These are phyloP conservation scores for Argyrosomus regius DNA, from an alignment of 2,797 vertebrate genomes.

Conservation along the genomic window DNA sequence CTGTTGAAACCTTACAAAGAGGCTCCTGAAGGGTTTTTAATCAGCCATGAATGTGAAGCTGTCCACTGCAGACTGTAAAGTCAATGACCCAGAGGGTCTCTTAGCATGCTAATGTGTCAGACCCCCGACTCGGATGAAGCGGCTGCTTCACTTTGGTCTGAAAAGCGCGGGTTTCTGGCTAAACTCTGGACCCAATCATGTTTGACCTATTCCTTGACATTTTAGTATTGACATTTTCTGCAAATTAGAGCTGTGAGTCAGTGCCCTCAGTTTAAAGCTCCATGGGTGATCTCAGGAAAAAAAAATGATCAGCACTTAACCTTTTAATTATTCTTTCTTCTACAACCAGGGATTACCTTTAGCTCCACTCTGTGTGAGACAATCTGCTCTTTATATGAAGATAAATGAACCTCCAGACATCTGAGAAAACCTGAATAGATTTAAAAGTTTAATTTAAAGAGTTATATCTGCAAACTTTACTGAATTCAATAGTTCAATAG, in stretches of 20 bases:
- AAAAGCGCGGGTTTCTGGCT: slow-evolving; percentile 57
- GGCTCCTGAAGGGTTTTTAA: slow-evolving; percentile 40
- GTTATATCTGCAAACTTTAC: background rate
- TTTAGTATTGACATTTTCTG: slow-evolving; percentile 85
- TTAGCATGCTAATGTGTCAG: slow-evolving; percentile 70
- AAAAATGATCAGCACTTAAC: slow-evolving; percentile 83
- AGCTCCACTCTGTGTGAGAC: slow-evolving; percentile 62
- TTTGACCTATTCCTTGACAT: slow-evolving; percentile 87
- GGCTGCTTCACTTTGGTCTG: slow-evolving; percentile 63
- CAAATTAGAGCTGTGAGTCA: slow-evolving; percentile 83
- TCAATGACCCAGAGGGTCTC: slow-evolving; percentile 54
- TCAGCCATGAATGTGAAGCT: slow-evolving; percentile 39
- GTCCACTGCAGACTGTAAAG: slow-evolving; percentile 43
- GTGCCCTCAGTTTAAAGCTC: slow-evolving; percentile 76
- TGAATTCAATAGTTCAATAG: background rate
- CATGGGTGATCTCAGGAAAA: slow-evolving; percentile 67
- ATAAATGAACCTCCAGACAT: slow-evolving; percentile 63
- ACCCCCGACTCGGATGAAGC: slow-evolving; percentile 44
- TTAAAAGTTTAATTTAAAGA: slow-evolving; percentile 26
- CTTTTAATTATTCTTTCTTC: slow-evolving; percentile 85
- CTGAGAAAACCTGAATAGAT: slow-evolving; percentile 30
- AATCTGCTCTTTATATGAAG: slow-evolving; percentile 57
- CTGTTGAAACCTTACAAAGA: slow-evolving; percentile 12
- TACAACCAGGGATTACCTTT: slow-evolving; percentile 71
- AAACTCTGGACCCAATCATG: slow-evolving; percentile 66